These are phyloP conservation scores for Solenopsis invicta DNA, from an alignment of 1,140 invertebrate genomes.

Conservation along the genomic window DNA sequence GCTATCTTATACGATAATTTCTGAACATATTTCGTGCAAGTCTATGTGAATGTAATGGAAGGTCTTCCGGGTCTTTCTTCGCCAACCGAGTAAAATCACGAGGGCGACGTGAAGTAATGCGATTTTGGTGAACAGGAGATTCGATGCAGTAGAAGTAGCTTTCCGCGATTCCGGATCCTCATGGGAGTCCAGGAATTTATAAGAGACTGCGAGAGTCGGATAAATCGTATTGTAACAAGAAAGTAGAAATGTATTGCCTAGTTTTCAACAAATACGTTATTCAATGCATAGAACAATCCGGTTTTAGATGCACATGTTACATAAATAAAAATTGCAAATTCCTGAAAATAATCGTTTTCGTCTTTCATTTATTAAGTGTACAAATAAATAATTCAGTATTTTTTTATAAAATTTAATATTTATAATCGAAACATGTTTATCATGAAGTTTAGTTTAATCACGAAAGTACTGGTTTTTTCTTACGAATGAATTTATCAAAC, in stretches of 20 bases:
- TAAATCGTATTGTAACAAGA: constrained; percentile 58
- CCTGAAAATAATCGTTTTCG: background rate
- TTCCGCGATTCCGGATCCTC: constrained; percentile 47
- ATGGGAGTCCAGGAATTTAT: constrained; percentile 53
- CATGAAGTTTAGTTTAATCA: too few relatives aligned
- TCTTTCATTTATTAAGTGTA: background rate
- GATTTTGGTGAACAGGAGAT: constrained; percentile 55
- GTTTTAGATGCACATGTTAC: background rate
- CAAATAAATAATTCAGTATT: too few relatives aligned
- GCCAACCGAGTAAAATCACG: constrained; percentile 49
- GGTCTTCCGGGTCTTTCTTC: constrained; percentile 39
- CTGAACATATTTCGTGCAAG: constrained; percentile 11
- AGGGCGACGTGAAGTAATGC: constrained; percentile 55
- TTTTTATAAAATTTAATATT: too few relatives aligned
- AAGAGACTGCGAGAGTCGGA: constrained; percentile 44
- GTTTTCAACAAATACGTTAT: constrained; percentile 52
- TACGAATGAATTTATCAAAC: too few relatives aligned
- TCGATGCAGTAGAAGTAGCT: constrained; percentile 46
- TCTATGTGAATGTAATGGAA: background rate
- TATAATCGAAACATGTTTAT: too few relatives aligned
- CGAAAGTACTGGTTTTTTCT: too few relatives aligned
- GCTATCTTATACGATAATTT: constrained; percentile 10
- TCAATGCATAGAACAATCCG: background rate
- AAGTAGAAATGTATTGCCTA: constrained; percentile 46
- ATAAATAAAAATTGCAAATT: background rate